Conservation (phyloP, 2,888 invertebrate genomes). For the Spilosoma lubricipeda region DNA sequence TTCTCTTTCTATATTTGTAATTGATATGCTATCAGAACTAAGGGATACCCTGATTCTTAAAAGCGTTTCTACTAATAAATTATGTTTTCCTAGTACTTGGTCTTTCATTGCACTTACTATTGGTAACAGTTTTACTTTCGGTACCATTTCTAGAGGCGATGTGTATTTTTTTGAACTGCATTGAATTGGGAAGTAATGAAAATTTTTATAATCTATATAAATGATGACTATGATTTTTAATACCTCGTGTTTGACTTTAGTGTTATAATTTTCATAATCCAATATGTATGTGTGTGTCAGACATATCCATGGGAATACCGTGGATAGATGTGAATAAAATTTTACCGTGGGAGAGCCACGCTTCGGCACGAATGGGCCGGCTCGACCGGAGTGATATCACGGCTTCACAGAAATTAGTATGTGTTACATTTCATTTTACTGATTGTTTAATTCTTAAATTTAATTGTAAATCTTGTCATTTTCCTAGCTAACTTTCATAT, state of each 20-base stretch:
- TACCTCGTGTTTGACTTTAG: neutral
- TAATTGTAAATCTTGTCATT: neutral
- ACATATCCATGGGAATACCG: too few relatives aligned
- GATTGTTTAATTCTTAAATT: neutral
- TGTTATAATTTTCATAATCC: too few relatives aligned
- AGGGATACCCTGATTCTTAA: slow-evolving; percentile 24
- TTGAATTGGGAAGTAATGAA: neutral
- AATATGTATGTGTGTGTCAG: too few relatives aligned
- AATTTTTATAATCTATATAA: neutral
- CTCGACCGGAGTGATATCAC: too few relatives aligned
- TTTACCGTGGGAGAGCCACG: too few relatives aligned
- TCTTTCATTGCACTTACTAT: neutral
- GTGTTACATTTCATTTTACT: neutral
- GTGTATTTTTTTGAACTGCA: neutral
- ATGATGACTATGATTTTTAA: neutral
- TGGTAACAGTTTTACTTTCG: neutral
- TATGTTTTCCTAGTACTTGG: slow-evolving; percentile 14
- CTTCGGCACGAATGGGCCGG: too few relatives aligned
- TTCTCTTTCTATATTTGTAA: slow-evolving; percentile 45
- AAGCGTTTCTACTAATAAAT: slow-evolving; percentile 12
- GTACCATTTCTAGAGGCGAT: neutral
- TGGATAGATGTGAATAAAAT: too few relatives aligned
- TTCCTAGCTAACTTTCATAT: neutral
- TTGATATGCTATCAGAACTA: slow-evolving; percentile 34
- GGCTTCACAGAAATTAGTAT: too few relatives aligned